phyloP scores from a whole-genome alignment of 2,797 vertebrate genomes.

The Poecilia velifera region DNA sequence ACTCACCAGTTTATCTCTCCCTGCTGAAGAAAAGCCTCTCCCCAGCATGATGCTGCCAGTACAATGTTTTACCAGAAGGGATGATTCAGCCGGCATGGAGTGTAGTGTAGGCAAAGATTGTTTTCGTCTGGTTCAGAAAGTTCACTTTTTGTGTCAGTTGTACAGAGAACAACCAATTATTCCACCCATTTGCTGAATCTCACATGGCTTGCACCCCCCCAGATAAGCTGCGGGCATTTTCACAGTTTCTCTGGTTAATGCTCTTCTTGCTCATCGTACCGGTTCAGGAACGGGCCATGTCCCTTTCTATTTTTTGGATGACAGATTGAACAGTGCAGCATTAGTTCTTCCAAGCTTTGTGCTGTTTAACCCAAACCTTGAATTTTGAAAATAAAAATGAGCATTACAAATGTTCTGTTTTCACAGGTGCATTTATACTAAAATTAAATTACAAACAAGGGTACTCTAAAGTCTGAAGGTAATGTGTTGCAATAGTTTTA shows the following conservation, averaged over 20 bases:
- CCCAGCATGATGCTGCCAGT: no score
- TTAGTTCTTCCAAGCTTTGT: neutral
- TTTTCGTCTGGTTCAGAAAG: neutral
- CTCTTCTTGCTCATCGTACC: neutral
- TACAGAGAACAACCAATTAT: neutral
- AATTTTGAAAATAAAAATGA: neutral
- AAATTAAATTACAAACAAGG: neutral
- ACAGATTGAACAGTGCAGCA: neutral
- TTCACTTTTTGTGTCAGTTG: neutral
- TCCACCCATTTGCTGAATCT: neutral
- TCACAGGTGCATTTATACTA: neutral
- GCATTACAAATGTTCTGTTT: neutral
- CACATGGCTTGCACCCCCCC: neutral
- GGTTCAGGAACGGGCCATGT: neutral
- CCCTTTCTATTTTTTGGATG: neutral
- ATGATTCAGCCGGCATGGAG: neutral
- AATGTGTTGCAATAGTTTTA: neutral
- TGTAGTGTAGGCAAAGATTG: neutral
- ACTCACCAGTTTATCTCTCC: neutral
- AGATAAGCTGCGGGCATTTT: neutral
- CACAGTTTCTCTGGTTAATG: neutral
- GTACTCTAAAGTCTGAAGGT: neutral
- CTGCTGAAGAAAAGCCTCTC: no score
- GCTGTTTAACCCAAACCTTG: neutral
- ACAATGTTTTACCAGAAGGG: neutral